Evolutionary conservation across 2,113 vertebrate species (phyloP).

Genomic region (Anguilla rostrata): DNA sequence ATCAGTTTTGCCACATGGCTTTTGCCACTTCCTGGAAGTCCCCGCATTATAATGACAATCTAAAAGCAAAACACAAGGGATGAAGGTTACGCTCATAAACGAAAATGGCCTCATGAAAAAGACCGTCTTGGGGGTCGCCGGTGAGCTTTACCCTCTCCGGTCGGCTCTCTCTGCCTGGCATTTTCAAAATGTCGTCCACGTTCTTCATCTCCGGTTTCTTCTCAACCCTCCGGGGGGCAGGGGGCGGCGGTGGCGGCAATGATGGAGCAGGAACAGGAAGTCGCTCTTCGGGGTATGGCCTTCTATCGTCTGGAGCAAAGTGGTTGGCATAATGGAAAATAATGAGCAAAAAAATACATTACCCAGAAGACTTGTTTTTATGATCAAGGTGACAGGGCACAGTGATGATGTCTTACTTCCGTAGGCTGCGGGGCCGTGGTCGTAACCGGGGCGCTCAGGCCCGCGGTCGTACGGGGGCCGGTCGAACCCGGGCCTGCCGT

Average conservation of each 20-base stretch:
- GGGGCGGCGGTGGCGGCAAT: constrained; percentile 77
- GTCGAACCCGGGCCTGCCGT: constrained; percentile 82
- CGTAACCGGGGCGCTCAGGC: constrained; percentile 79
- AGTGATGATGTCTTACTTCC: constrained; percentile 63
- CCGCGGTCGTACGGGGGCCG: constrained; percentile 82
- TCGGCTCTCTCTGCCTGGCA: constrained; percentile 84
- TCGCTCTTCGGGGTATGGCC: constrained; percentile 87
- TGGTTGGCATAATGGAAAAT: neutral
- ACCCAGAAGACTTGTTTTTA: neutral
- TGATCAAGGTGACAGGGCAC: neutral
- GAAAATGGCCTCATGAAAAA: neutral
- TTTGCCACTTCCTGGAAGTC: constrained; percentile 95
- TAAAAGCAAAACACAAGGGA: constrained; percentile 58
- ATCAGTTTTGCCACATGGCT: constrained; percentile 98
- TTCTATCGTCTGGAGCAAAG: constrained; percentile 76
- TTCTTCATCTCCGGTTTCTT: constrained; percentile 97
- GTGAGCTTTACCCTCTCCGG: constrained; percentile 82
- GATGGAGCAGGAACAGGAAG: constrained; percentile 71
- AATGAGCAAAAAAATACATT: neutral
- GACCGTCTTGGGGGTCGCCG: neutral
- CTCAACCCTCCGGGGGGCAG: constrained; percentile 78
- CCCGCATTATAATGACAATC: constrained; percentile 99
- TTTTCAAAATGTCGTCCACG: constrained; percentile 94
- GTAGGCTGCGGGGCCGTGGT: constrained; percentile 79
- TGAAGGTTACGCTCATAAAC: neutral